Evolutionary conservation across 2,888 invertebrate species (phyloP).

Genomic region (Thecophora atra): DNA sequence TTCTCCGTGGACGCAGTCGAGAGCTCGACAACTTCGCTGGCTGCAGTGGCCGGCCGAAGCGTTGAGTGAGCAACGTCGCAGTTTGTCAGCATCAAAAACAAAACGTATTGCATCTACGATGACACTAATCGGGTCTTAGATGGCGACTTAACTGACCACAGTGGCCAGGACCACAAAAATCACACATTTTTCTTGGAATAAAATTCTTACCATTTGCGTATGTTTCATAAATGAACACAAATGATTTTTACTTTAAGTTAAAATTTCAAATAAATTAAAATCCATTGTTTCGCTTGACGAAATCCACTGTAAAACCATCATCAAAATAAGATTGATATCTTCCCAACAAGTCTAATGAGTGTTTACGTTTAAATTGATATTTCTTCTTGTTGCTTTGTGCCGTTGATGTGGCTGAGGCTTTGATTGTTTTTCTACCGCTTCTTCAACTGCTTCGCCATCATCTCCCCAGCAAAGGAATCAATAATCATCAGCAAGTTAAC

Average conservation of each 20-base stretch:
- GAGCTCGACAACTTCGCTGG: constrained; percentile 12
- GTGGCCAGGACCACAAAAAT: background rate
- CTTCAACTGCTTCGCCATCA: background rate
- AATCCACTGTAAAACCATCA: background rate
- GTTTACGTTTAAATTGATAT: constrained; percentile 46
- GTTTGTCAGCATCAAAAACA: constrained; percentile 20
- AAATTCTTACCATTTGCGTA: background rate
- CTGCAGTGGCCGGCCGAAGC: background rate
- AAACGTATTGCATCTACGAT: background rate
- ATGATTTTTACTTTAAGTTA: too few relatives aligned
- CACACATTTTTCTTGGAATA: background rate
- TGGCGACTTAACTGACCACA: background rate
- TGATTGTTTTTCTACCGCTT: background rate
- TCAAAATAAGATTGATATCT: constrained; percentile 47
- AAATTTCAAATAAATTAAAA: too few relatives aligned
- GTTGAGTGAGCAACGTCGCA: background rate
- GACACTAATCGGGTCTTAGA: background rate
- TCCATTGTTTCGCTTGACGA: background rate
- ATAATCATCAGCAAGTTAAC: constrained; percentile 29
- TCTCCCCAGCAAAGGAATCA: constrained; percentile 22
- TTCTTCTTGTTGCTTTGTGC: constrained; percentile 4
- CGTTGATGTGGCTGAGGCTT: too few relatives aligned
- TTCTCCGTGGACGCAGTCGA: background rate
- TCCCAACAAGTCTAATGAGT: constrained; percentile 54
- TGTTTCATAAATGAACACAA: too few relatives aligned